Conservation (phyloP, 2,797 vertebrate species). For the Cyclopterus lumpus region DNA sequence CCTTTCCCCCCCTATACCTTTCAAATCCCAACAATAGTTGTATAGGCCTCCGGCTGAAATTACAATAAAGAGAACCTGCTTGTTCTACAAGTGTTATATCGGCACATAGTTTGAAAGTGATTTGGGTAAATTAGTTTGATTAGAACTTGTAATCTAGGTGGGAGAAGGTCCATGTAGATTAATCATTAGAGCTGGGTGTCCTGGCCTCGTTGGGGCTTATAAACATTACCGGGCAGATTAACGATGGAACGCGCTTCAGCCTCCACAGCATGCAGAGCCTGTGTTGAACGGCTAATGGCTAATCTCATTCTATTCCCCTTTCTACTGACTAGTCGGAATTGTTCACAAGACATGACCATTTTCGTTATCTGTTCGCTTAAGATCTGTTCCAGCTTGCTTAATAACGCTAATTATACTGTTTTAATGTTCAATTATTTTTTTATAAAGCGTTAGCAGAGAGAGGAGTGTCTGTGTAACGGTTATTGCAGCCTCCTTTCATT, state of each 20-base stretch:
- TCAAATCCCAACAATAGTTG: conserved; percentile 14
- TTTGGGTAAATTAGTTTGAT: conserved; percentile 64
- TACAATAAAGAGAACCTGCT: conserved; percentile 13
- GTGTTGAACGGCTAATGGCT: conserved; percentile 73
- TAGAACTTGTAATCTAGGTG: conserved; percentile 62
- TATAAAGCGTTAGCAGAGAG: neutral
- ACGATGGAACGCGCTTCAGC: conserved; percentile 72
- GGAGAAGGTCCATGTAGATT: conserved; percentile 69
- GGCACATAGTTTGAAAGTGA: conserved; percentile 45
- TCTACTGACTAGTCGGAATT: conserved; percentile 39
- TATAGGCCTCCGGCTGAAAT: conserved; percentile 19
- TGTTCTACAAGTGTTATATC: conserved; percentile 44
- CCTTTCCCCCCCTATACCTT: neutral
- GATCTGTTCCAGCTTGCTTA: neutral
- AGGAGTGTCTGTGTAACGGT: neutral
- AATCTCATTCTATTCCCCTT: conserved; percentile 73
- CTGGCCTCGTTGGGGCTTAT: conserved; percentile 76
- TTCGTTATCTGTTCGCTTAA: conserved; percentile 10
- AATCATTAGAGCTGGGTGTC: conserved; percentile 74
- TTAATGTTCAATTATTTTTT: neutral
- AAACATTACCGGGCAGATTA: conserved; percentile 81
- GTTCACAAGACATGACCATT: conserved; percentile 23
- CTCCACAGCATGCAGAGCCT: conserved; percentile 67
- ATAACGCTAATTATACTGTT: neutral
- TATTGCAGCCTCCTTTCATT: conserved; percentile 16